phyloP scores from a whole-genome alignment of 2,797 vertebrate species.

The Selene dorsalis region DNA sequence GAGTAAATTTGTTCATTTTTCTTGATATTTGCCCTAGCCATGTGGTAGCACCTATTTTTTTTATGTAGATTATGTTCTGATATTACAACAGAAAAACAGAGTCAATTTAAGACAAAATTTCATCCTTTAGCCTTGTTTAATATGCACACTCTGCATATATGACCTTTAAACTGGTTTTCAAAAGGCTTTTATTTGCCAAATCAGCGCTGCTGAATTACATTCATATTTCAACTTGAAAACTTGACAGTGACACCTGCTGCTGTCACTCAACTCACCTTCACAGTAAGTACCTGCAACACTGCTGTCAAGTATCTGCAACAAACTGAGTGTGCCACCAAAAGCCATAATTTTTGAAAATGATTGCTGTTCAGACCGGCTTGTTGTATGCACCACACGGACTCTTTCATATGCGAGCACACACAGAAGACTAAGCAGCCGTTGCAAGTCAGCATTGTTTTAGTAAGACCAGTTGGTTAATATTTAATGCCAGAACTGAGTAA shows the following conservation, averaged over 20 bases:
- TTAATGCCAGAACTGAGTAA: conserved; percentile 37
- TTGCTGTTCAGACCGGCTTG: not conserved
- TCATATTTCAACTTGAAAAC: conserved; percentile 4
- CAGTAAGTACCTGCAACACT: not conserved
- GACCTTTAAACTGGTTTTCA: not conserved
- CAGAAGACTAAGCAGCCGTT: conserved; percentile 22
- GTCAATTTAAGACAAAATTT: not conserved
- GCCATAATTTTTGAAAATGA: not conserved
- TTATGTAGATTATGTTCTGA: not conserved
- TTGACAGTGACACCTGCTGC: not conserved
- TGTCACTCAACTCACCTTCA: not conserved
- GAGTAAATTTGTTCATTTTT: not conserved
- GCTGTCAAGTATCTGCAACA: not conserved
- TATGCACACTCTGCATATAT: not conserved
- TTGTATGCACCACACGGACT: not conserved
- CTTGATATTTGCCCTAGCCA: too few relatives aligned
- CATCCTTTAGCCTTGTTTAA: not conserved
- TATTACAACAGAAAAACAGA: not conserved
- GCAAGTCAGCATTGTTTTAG: conserved; percentile 45
- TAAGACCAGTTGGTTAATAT: conserved; percentile 56
- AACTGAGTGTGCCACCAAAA: not conserved
- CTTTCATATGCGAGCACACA: conserved; percentile 10
- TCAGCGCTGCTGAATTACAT: not conserved
- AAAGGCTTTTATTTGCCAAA: not conserved
- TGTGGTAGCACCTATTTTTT: too few relatives aligned